phyloP scores from a whole-genome alignment of 2,113 vertebrate species.

The Dascyllus trimaculatus region DNA sequence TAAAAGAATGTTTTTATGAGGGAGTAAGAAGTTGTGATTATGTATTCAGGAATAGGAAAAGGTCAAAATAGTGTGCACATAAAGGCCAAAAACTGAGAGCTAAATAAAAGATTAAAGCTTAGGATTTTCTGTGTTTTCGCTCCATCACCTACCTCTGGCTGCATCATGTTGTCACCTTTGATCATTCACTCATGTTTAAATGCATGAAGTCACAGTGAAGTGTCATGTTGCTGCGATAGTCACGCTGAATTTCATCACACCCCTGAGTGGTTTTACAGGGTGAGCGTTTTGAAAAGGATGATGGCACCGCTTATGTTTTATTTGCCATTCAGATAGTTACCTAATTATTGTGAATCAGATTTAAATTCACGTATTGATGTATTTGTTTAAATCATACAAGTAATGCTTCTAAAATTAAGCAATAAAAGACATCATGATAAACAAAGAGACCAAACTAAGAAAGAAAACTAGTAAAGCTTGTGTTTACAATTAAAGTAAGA shows the following conservation, averaged over 20 bases:
- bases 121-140: constrained; percentile 20
- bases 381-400: background rate
- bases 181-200: constrained; percentile 77
- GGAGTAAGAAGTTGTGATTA: background rate
- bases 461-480: background rate
- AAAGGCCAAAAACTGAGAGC: constrained; percentile 27
- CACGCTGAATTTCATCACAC: constrained; percentile 65
- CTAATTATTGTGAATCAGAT: background rate
- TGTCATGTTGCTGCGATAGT: constrained; percentile 63
- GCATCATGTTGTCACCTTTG: constrained; percentile 70
- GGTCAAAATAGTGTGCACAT: background rate
- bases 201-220: constrained; percentile 71
- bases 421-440: too few relatives aligned
- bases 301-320: background rate
- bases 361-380: background rate
- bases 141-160: constrained; percentile 53
- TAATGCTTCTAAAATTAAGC: background rate
- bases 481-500: background rate
- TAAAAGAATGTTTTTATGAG: background rate
- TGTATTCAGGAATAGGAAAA: constrained; percentile 12
- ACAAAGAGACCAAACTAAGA: background rate
- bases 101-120: constrained; percentile 49
- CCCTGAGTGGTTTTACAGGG: constrained; percentile 40
- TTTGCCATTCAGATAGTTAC: background rate
- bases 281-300: constrained; percentile 32